Conservation (phyloP, 2,113 vertebrate species). For the Colossoma macropomum region DNA sequence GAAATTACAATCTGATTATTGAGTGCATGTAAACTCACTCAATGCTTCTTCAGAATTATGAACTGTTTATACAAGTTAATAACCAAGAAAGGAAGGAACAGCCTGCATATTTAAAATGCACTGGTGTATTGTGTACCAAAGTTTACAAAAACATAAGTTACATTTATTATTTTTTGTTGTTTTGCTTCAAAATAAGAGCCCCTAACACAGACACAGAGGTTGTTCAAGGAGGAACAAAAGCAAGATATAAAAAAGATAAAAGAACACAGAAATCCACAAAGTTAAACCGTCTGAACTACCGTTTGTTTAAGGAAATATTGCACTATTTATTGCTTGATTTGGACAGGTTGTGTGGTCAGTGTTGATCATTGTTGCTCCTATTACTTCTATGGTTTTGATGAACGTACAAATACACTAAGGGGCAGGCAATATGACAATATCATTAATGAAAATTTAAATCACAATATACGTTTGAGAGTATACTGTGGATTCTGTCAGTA, state of each 20-base stretch:
- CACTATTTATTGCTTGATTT: constrained; percentile 28
- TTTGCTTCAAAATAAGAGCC: background rate
- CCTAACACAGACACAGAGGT: background rate
- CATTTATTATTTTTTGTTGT: background rate
- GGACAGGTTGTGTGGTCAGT: background rate
- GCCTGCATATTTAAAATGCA: background rate
- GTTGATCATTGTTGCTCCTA: background rate
- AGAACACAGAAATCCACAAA: background rate
- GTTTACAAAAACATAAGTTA: constrained; percentile 21
- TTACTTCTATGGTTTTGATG: background rate
- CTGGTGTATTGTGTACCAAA: constrained; percentile 28
- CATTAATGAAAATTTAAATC: no score
- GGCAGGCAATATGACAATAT: no score
- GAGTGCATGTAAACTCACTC: no score
- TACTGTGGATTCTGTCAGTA: no score
- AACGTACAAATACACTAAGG: background rate
- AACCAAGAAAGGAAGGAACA: background rate
- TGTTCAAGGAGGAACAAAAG: background rate
- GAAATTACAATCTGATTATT: no score
- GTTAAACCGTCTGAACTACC: background rate
- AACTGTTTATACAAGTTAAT: background rate
- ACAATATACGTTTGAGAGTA: no score
- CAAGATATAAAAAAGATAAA: background rate
- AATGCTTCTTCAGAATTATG: background rate
- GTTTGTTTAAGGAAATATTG: constrained; percentile 13